Evolutionary conservation across 2,888 invertebrate species (phyloP), one percentile per base, ranked within the genome.

Genomic region (Cactoblastis cactorum): DNA sequence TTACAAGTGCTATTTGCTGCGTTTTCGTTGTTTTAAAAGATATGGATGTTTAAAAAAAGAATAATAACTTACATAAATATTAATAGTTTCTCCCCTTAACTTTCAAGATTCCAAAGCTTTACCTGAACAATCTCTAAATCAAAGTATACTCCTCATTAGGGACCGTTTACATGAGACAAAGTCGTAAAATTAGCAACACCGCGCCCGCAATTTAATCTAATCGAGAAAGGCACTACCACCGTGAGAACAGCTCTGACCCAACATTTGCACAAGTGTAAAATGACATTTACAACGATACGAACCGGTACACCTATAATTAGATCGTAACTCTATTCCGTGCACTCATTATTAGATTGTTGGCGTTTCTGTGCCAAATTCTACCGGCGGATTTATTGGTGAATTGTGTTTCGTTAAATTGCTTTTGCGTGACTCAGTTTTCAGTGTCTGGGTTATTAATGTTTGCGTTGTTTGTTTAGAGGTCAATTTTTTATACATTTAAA

Each of bases 251-350:
- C 49, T 49, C 55, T 48, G 47, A 43, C 41, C 47, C 28, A 39
- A 49, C 34, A 35, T 46, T 35, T 39, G 54, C 58, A 63, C 63
- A 71, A 74, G 75, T 75, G 74, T 72, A 68, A 79, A 80, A 77
- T 82, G 81, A 79, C 83, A 81, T 81, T 83, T 78, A 74, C 73
- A 65, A 62, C 64, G 65, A 70, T 63, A 66, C 61, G 65, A 70
- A 77, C 70, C 71, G 66, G 66, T 67, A 71, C 74, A 72, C 67
- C 70, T 77, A 76, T 83, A 84, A 84, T 85, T 84, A 83, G 80
- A 76, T 77, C 80, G 80, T 81, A 80, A 77, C 71, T 80, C 75
- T 75, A 69, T 77, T 74, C 64, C 64, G 64, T 64, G 70, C 67
- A 70, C 57, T 62, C 62, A 62, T 74, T 77, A 75, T 69, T 61